These are phyloP conservation scores for Crossaster papposus DNA, from an alignment of 53 echinoderm and acorn worm species.

Conservation along the genomic window DNA sequence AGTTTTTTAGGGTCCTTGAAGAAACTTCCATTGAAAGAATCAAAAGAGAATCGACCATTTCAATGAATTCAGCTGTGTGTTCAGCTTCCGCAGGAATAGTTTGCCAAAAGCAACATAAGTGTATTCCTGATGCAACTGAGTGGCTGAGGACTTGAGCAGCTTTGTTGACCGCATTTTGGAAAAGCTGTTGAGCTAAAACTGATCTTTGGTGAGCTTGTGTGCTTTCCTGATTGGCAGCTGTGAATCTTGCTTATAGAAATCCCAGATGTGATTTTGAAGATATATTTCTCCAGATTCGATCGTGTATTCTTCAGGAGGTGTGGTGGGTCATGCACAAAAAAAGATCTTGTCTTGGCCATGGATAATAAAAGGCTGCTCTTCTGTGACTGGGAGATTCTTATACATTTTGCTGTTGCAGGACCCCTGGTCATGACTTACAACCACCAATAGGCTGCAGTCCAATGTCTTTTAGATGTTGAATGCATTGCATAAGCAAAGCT, in stretches of 20 bases:
- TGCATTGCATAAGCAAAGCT: constrained; percentile 28
- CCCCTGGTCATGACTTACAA: constrained; percentile 69
- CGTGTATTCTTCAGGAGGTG: constrained; percentile 64
- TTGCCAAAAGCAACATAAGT: constrained; percentile 39
- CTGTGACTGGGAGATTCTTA: constrained; percentile 30
- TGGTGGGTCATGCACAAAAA: constrained; percentile 66
- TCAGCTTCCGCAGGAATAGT: constrained; percentile 47
- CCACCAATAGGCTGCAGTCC: constrained; percentile 54
- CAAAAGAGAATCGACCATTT: constrained; percentile 62
- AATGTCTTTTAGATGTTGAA: constrained; percentile 29
- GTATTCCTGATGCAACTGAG: constrained; percentile 57
- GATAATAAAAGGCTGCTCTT: constrained; percentile 27
- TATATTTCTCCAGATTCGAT: constrained; percentile 50
- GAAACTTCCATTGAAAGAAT: constrained; percentile 53
- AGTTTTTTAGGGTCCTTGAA: constrained; percentile 55
- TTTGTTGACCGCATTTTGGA: constrained; percentile 65
- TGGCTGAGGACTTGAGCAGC: constrained; percentile 70
- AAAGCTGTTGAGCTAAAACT: constrained; percentile 45
- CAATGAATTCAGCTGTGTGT: constrained; percentile 60
- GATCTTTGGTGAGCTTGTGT: constrained; percentile 61
- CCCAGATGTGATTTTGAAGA: constrained; percentile 28
- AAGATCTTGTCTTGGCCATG: constrained; percentile 44
- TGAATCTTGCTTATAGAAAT: constrained; percentile 57
- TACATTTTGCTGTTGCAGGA: constrained; percentile 38
- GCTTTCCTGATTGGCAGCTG: constrained; percentile 57